Evolutionary conservation across 2,797 vertebrate species (phyloP).

Genomic region (Pyrrhura leucotis): DNA sequence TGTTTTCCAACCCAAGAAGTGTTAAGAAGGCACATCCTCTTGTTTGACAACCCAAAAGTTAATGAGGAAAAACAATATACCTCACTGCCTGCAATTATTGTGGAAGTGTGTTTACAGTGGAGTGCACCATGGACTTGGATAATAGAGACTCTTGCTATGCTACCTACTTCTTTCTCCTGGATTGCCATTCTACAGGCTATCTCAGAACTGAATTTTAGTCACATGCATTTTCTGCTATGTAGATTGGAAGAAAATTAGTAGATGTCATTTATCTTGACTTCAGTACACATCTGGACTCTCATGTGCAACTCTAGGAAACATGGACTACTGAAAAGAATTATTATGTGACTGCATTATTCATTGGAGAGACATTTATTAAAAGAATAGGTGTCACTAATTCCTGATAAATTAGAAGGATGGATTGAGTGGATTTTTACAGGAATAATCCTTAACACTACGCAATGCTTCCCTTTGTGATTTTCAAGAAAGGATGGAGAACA

Average conservation of each 20-base stretch:
- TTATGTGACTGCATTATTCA: neutral
- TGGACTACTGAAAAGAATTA: neutral
- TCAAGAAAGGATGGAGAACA: neutral
- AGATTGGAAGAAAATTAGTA: neutral
- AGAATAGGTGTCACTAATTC: neutral
- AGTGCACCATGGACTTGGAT: neutral
- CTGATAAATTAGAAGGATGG: neutral
- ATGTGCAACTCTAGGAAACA: neutral
- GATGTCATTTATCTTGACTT: neutral
- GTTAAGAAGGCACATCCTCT: neutral
- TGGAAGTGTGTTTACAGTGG: neutral
- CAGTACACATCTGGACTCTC: neutral
- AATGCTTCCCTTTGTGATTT: neutral
- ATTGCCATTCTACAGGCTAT: neutral
- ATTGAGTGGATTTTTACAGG: neutral
- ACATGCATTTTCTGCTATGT: neutral
- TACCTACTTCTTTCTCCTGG: neutral
- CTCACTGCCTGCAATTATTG: neutral
- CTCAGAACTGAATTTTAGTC: neutral
- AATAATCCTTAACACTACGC: neutral
- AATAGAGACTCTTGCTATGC: neutral
- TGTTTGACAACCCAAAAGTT: neutral
- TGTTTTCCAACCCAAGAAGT: neutral
- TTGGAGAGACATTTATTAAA: neutral
- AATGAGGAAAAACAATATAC: neutral